A percentile compares a stretch with the other conserved stretches of the same genome.
phyloP scores from a whole-genome alignment of 92 coral and sea anemone genomes.

The Zoanthus sociatus region DNA sequence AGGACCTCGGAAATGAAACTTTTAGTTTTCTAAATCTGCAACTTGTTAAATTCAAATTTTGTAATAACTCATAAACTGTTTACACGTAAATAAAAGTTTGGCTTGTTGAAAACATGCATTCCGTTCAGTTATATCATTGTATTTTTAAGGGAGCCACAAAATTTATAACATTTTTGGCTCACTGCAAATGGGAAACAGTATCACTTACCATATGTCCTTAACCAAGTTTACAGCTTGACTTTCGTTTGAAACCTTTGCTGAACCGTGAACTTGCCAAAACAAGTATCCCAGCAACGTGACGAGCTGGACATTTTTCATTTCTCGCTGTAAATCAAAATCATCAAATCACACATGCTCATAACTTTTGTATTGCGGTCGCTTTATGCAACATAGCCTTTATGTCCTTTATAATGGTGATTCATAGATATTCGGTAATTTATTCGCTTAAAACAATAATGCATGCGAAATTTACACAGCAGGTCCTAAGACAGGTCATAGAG shows the following conservation, averaged over 20 bases:
- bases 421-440: slow-evolving; percentile 7
- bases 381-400: neutral
- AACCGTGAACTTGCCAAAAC: neutral
- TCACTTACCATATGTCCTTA: slow-evolving; percentile 34
- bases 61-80: neutral
- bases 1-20: neutral
- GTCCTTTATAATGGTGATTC: slow-evolving; percentile 27
- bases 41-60: neutral
- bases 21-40: neutral
- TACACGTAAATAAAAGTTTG: neutral
- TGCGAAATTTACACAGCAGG: slow-evolving; percentile 43
- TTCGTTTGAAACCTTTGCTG: slow-evolving; percentile 34
- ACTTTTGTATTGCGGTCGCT: neutral
- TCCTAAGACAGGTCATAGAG: slow-evolving; percentile 15
- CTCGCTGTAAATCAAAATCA: neutral
- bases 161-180: neutral
- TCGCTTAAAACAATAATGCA: slow-evolving; percentile 8
- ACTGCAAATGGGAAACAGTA: neutral
- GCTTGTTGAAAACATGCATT: neutral
- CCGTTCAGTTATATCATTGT: neutral
- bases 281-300: neutral
- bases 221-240: slow-evolving; percentile 38
- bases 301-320: neutral
- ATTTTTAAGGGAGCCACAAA: neutral
- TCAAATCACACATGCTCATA: neutral